phyloP scores from a whole-genome alignment of 1,140 invertebrate species.

The Drosophila mojavensis region DNA sequence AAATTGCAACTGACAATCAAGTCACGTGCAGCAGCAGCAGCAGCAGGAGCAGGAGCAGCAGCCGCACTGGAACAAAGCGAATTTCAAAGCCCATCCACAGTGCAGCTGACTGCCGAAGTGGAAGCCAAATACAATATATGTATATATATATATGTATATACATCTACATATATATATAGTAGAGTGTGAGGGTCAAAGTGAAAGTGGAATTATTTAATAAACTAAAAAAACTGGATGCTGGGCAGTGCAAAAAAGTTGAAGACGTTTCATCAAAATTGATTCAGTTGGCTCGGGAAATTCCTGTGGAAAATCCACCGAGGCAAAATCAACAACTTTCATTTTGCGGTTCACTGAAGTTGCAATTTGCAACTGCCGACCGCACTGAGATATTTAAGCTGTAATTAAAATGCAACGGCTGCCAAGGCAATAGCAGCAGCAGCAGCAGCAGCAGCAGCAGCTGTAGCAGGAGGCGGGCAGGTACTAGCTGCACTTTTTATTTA shows the following conservation, averaged over 20 bases:
- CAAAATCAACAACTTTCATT: constrained; percentile 74
- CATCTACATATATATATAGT: not conserved
- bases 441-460: not conserved
- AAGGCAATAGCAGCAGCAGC: constrained; percentile 22
- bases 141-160: too few relatives aligned
- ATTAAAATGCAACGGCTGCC: constrained; percentile 73
- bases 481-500: constrained; percentile 70
- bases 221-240: constrained; percentile 17
- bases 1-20: constrained; percentile 83
- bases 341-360: constrained; percentile 76
- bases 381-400: constrained; percentile 80
- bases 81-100: constrained; percentile 12
- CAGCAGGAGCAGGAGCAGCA: constrained; percentile 26
- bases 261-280: constrained; percentile 57
- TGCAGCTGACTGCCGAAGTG: not conserved
- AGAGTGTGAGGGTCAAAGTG: constrained; percentile 22
- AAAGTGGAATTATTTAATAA: constrained; percentile 62
- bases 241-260: constrained; percentile 55
- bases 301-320: constrained; percentile 41
- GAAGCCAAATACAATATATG: constrained; percentile 1
- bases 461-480: not conserved
- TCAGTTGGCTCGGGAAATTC: constrained; percentile 44
- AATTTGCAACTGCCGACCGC: constrained; percentile 65
- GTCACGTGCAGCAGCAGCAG: constrained; percentile 63
- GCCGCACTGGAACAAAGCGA: constrained; percentile 11